Conservation (phyloP, 2,888 invertebrate genomes). For the Sesia apiformis region DNA sequence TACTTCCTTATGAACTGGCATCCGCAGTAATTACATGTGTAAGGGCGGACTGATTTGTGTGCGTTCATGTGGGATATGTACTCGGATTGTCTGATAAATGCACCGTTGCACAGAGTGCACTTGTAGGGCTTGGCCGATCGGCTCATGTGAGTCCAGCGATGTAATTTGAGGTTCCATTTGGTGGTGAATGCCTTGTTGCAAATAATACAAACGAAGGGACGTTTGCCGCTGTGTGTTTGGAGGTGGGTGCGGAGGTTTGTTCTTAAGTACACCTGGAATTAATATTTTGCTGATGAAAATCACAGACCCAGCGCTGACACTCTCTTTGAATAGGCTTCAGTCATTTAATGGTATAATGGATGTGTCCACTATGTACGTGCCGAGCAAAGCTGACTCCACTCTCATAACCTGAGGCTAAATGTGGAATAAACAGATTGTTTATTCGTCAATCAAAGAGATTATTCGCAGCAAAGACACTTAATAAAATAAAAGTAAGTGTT, state of each 20-base stretch:
- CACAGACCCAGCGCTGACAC: too few species aligned
- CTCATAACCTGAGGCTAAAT: too few species aligned
- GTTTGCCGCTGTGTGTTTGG: constrained; percentile 83
- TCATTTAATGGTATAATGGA: not conserved
- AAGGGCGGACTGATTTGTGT: constrained; percentile 87
- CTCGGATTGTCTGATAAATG: constrained; percentile 87
- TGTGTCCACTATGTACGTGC: not conserved
- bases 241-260: constrained; percentile 87
- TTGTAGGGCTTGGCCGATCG: constrained; percentile 89
- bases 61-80: constrained; percentile 90
- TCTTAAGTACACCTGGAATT: constrained; percentile 79
- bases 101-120: constrained; percentile 87
- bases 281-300: too few species aligned
- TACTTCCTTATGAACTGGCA: constrained; percentile 91
- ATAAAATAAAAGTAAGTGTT: too few species aligned
- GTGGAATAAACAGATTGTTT: too few species aligned
- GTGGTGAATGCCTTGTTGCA: constrained; percentile 91
- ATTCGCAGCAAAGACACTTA: too few species aligned
- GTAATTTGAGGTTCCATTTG: constrained; percentile 92
- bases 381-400: too few species aligned
- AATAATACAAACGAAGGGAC: constrained; percentile 86
- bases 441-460: too few species aligned
- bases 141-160: constrained; percentile 91
- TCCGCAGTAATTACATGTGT: constrained; percentile 92
- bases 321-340: too few species aligned